Base-by-base conservation (phyloP, 2,797 vertebrate genomes). In the Selene dorsalis region DNA sequence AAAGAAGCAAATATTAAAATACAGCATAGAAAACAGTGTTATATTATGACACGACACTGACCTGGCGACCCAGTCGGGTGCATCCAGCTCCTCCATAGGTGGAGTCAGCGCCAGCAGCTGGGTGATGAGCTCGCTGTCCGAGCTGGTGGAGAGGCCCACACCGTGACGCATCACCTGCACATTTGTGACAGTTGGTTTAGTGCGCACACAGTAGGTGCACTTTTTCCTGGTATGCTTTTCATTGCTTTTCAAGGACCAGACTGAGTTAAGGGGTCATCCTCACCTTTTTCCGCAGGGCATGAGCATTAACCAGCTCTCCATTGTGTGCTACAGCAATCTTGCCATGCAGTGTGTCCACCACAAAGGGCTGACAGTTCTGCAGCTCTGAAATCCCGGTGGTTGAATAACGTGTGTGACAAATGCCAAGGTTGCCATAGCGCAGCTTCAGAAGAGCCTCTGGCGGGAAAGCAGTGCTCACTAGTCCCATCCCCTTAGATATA, bases 321-420 rank as follows among this genome's bases (percentile, higher is more conserved):
- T 99, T 99, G 92, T 99, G 98, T 0, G 98, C 98, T 48, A 99
- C 97, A 0, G 98, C 98, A 0, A 99, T 99, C 93, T 96, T 96
- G 73, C 98, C 98, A 4, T 98, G 98, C 71, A 99, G 95, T 0
- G 97, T 99, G 85, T 99, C 98, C 75, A 99, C 98, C 7, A 99
- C 97, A 83, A 99, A 99, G 3, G 98, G 98, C 89, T 99, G 98
- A 89, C 98, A 99, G 91, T 99, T 99, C 93, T 98, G 97, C 89
- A 99, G 94, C 87, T 98, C 98, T 0, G 97, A 98, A 73, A 95
- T 96, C 58, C 98, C 98, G 0, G 97, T 97, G 3, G 98, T 99
- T 69, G 98, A 98, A 38, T 99, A 99, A 68, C 98, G 96, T 0
- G 98, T 99, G 92, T 99, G 98, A 56, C 98, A 97, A 60, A 99